Conservation (phyloP, 2,888 invertebrate genomes). For the Lampropteryx suffumata region DNA sequence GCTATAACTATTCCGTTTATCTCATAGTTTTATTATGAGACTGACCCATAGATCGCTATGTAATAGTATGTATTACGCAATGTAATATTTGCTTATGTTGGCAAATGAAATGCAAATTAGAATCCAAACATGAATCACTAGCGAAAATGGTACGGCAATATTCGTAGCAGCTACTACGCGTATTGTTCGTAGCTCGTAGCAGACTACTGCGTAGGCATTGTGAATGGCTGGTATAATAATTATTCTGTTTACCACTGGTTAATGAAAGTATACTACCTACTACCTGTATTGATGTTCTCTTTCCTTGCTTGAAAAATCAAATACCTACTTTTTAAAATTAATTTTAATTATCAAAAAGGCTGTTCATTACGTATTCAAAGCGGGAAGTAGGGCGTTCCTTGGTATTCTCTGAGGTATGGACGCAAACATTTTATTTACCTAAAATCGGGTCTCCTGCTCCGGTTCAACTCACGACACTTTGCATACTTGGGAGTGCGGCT, state of each 20-base stretch:
- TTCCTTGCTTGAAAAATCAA: too few relatives aligned
- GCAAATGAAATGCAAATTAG: conserved; percentile 21
- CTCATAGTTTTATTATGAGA: too few relatives aligned
- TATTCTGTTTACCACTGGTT: too few relatives aligned
- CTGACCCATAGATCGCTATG: too few relatives aligned
- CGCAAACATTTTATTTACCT: conserved; percentile 56
- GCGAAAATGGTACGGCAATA: conserved; percentile 22
- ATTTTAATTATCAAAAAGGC: conserved; percentile 57
- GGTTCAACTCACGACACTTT: conserved; percentile 45
- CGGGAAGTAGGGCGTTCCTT: conserved; percentile 41
- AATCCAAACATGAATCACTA: conserved; percentile 24
- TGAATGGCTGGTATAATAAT: too few relatives aligned
- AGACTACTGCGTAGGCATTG: conserved; percentile 17
- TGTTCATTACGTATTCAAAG: conserved; percentile 61
- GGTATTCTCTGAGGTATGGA: conserved; percentile 49
- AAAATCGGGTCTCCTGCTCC: conserved; percentile 57
- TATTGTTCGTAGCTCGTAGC: conserved; percentile 24
- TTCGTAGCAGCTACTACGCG: conserved; percentile 18
- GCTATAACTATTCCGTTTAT: too few relatives aligned
- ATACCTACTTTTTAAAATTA: conserved; percentile 29
- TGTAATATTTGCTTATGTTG: background rate
- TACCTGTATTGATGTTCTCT: too few relatives aligned
- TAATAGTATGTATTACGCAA: too few relatives aligned
- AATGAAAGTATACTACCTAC: background rate
- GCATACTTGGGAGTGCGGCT: conserved; percentile 31